Conservation (phyloP, 2,888 invertebrate species). For the Rhagophthalmus giganteus region DNA sequence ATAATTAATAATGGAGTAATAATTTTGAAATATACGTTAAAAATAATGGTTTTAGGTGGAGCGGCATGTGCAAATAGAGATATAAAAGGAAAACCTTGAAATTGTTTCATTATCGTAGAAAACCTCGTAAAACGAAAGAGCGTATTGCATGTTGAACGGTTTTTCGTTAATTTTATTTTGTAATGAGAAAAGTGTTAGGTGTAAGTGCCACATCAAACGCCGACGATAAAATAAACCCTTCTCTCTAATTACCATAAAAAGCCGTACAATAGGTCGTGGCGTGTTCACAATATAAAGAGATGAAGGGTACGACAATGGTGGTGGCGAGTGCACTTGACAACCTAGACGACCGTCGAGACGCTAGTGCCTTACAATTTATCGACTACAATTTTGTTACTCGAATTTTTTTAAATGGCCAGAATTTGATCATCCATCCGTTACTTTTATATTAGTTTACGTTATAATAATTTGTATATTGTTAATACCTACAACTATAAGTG, state of each 20-base stretch:
- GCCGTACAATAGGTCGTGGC: constrained; percentile 32
- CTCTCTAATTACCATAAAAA: constrained; percentile 37
- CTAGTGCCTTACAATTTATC: constrained; percentile 26
- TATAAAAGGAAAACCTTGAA: no score
- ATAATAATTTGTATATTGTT: no score
- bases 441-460: no score
- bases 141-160: no score
- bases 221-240: constrained; percentile 28
- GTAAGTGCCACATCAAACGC: constrained; percentile 28
- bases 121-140: no score
- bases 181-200: constrained; percentile 20
- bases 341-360: constrained; percentile 29
- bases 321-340: constrained; percentile 36
- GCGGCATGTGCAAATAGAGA: no score
- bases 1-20: no score
- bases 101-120: no score
- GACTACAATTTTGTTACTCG: constrained; percentile 14
- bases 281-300: constrained; percentile 33
- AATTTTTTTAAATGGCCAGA: constrained; percentile 24
- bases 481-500: no score
- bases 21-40: no score
- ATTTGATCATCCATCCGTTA: constrained; percentile 7
- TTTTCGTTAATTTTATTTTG: constrained; percentile 11
- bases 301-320: constrained; percentile 24
- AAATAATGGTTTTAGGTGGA: no score